A percentile compares a stretch with the other conserved stretches of the same genome.
phyloP scores from a whole-genome alignment of 2,888 invertebrate genomes.

The Emesis russula region DNA sequence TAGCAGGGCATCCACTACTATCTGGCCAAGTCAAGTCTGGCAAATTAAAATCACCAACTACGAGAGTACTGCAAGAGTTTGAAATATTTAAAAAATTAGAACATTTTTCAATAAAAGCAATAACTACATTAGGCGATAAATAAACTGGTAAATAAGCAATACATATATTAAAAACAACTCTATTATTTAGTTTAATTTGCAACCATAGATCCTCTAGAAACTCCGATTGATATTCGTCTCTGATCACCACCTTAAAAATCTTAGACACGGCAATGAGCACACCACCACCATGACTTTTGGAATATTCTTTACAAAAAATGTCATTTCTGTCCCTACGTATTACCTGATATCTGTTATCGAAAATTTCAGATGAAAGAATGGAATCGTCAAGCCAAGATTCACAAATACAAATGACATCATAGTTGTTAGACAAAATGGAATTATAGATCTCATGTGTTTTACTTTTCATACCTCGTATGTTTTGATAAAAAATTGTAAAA shows the following conservation, averaged over 20 bases:
- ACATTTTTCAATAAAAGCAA: not conserved
- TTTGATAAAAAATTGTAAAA: not conserved
- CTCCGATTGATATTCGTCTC: constrained; percentile 27
- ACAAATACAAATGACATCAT: not conserved
- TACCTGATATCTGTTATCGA: not conserved
- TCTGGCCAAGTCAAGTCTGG: not conserved
- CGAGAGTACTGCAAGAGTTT: not conserved
- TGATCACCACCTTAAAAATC: not conserved
- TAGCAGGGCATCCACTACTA: not conserved
- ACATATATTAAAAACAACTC: not conserved
- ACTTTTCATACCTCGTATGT: constrained; percentile 3
- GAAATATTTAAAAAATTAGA: not conserved
- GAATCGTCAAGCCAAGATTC: constrained; percentile 5
- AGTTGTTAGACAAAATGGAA: not conserved
- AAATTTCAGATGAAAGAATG: not conserved
- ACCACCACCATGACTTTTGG: not conserved
- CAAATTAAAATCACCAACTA: not conserved
- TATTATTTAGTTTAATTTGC: constrained; percentile 32
- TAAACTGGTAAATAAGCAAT: not conserved
- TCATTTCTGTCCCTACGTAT: constrained; percentile 1
- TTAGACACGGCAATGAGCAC: not conserved
- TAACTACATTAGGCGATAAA: not conserved
- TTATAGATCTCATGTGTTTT: not conserved
- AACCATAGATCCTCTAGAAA: constrained; percentile 37
- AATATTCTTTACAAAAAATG: not conserved